phyloP scores from a whole-genome alignment of 2,888 invertebrate species.

The Drosophila greeni region DNA sequence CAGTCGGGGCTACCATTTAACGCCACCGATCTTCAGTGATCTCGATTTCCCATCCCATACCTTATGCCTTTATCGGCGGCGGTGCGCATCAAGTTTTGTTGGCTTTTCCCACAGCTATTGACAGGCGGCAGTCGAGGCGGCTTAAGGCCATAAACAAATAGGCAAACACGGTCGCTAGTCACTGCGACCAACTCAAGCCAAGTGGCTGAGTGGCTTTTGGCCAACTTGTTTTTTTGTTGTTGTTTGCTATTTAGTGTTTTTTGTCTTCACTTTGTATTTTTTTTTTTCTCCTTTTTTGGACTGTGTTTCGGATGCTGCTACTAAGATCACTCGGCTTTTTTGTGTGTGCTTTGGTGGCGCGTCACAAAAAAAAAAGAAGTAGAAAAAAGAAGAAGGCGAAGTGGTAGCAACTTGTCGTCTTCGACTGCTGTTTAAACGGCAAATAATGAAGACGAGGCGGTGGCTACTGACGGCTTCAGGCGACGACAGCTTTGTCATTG shows the following conservation, averaged over 20 bases:
- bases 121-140: constrained; percentile 54
- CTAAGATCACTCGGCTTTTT: constrained; percentile 41
- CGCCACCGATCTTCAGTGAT: constrained; percentile 37
- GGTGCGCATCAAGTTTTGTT: constrained; percentile 60
- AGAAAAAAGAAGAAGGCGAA: constrained; percentile 18
- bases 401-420: constrained; percentile 66
- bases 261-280: constrained; percentile 25
- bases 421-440: constrained; percentile 64
- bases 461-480: constrained; percentile 50
- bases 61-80: constrained; percentile 14
- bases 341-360: constrained; percentile 46
- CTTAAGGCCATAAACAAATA: constrained; percentile 72
- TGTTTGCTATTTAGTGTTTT: constrained; percentile 45
- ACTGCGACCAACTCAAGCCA: constrained; percentile 42
- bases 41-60: constrained; percentile 18
- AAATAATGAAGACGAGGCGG: constrained; percentile 58
- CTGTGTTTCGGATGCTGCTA: constrained; percentile 48
- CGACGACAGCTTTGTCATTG: constrained; percentile 66
- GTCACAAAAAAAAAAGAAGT: constrained; percentile 30
- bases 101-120: constrained; percentile 71
- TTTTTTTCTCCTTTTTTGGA: constrained; percentile 20
- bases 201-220: constrained; percentile 62
- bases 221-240: constrained; percentile 47
- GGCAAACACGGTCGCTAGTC: constrained; percentile 55
- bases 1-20: constrained; percentile 23